Evolutionary conservation across 2,888 invertebrate species (phyloP), one percentile per base, ranked within the genome.

Genomic region (Halictus quadricinctus): DNA sequence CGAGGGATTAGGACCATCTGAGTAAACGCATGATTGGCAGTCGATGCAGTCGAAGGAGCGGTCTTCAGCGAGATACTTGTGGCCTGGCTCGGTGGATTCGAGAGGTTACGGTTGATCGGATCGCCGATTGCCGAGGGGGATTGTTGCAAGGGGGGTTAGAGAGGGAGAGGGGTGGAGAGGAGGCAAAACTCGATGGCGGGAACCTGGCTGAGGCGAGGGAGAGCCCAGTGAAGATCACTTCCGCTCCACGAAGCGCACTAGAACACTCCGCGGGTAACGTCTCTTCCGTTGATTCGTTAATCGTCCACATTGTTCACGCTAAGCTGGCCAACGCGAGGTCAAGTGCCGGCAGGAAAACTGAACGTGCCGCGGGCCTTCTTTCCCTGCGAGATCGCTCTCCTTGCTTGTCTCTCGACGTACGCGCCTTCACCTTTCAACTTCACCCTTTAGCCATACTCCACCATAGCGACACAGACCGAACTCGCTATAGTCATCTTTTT

Each of bases 21-120:
- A 87, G 90, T 93, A 91, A 93, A 93, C 91, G 92, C 92, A 93
- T 91, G 93, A 94, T 93, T 93, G 93, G 91, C 90, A 91, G 91
- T 91, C 91, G 86, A 72, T 86, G 86, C 76, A 76, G 87, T 80
- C 80, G 92, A 92, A 93, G 92, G 90, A 93, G 91, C 85, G 90
- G 91, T 88, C 90, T 88, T 87, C 88, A 88, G 90, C 88, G 90
- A 90, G 92, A 93, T 91, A 92, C 93, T 93, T 91, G 93, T 92
- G 93, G 92, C 86, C 89, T 89, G 90, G 90, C 87, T 92, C 90
- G 91, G 88, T 91, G 90, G 88, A 90, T 91, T 89, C 90, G 90
- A 93, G 93, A 92, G 93, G 89, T 92, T 92, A 91, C 92, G 91
- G 91, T 91, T 92, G 92, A 93, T 93, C 91, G 92, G 91, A 89